These are phyloP conservation scores for Cotesia vestalis DNA, from an alignment of 1,140 invertebrate species.

Conservation along the genomic window DNA sequence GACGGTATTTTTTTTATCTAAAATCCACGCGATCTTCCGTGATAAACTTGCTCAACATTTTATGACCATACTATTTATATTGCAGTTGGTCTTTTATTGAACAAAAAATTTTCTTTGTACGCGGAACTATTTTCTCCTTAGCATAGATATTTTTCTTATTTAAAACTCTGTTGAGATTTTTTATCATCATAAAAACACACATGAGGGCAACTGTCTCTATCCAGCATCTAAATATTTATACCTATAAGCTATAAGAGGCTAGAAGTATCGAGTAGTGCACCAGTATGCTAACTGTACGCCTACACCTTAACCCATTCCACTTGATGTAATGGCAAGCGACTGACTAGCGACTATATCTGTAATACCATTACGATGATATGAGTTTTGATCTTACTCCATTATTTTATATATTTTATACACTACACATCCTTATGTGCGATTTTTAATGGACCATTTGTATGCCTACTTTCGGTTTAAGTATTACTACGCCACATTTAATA, in stretches of 20 bases:
- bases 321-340: slow-evolving; percentile 48
- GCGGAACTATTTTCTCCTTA: slow-evolving; percentile 7
- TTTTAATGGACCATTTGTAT: slow-evolving; percentile 48
- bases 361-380: slow-evolving; percentile 54
- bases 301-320: slow-evolving; percentile 50
- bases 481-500: slow-evolving; percentile 3
- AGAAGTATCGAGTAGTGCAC: no score
- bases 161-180: no score
- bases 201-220: slow-evolving; percentile 28
- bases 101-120: slow-evolving; percentile 26
- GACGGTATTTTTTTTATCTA: slow-evolving; percentile 18
- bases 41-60: slow-evolving; percentile 25
- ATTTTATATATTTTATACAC: neutral
- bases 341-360: slow-evolving; percentile 3
- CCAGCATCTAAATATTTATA: slow-evolving; percentile 6
- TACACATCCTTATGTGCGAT: slow-evolving; percentile 37
- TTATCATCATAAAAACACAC: no score
- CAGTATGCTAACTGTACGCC: slow-evolving; percentile 46
- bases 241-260: neutral
- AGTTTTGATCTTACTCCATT: slow-evolving; percentile 55
- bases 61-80: slow-evolving; percentile 12
- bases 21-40: slow-evolving; percentile 18
- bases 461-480: slow-evolving; percentile 37
- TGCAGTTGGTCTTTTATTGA: slow-evolving; percentile 13
- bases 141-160: neutral